Evolutionary conservation across 2,888 invertebrate species (phyloP), one percentile per base, ranked within the genome.

Genomic region (Andrena minutula): DNA sequence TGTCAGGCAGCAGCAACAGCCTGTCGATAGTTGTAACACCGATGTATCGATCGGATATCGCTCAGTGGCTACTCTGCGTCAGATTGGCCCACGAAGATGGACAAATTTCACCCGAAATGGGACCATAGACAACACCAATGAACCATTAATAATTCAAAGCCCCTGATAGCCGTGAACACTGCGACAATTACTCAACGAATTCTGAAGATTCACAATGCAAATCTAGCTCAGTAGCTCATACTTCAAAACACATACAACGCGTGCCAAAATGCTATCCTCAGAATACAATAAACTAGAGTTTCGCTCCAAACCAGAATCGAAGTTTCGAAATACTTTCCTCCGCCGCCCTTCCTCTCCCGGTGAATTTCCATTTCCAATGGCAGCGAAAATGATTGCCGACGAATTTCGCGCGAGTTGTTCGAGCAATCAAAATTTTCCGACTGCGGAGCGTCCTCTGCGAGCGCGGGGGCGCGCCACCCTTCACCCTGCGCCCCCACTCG

Each of bases 11-110:
- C 56, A 26, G 66, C 28, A 71, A 75, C 58, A 58, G 71, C 61
- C 28, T 72, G 82, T 80, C 82, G 68, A 80, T 75, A 69, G 68
- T 53, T 58, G 35, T 51, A 75, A 64, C 75, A 64, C 47, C 16
- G 47, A 8, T 49, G 35, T n/a, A 53, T 68, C 65, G 28, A 61
- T 65, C 32, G 35, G 23, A 49, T 64, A 71, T 32, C 66, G 35
- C 8, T 26, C 20, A 12, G 20, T 3, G 12, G 10, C 12, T 26
- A 30, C n/a, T 8, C 51, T 32, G 20, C 51, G 23, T 64, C 51
- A 20, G 32, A 69, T 75, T 28, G 20, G 26, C 20, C 20, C n/a
- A 26, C 16, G 12, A 51, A 41, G 49, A 51, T 30, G 58, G 80
- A 82, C 75, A 68, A 75, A 82, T 79, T 78, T 73, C 75, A 68